Evolutionary conservation across 53 echinoderm and acorn worm species (phyloP).

Genomic region (Zoroaster sp.): DNA sequence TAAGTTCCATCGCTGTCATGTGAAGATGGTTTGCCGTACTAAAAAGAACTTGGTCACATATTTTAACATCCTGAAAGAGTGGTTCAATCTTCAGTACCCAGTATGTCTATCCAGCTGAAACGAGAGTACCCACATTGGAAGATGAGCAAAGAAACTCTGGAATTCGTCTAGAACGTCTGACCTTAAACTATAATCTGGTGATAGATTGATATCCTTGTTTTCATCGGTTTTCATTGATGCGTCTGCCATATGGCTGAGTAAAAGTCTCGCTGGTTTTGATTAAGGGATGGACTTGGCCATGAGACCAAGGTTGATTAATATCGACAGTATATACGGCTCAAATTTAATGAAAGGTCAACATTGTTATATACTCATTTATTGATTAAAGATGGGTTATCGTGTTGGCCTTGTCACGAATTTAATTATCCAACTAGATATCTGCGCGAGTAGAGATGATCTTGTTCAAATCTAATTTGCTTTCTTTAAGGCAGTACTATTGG

Average conservation of each 20-base stretch:
- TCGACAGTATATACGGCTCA: not conserved
- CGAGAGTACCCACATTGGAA: not conserved
- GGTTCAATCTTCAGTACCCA: not conserved
- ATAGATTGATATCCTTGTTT: constrained; percentile 26
- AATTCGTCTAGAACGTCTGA: constrained; percentile 7
- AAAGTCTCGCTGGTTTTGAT: not conserved
- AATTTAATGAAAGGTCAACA: not conserved
- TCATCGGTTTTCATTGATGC: not conserved
- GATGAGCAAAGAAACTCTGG: not conserved
- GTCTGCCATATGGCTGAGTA: not conserved
- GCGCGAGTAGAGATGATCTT: too few relatives aligned
- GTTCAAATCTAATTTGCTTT: too few relatives aligned
- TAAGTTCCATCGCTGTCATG: not conserved
- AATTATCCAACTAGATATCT: too few relatives aligned
- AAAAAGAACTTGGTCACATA: not conserved
- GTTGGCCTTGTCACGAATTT: not conserved
- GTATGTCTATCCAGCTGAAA: not conserved
- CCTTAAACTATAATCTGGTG: constrained; percentile 20
- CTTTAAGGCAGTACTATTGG: too few relatives aligned
- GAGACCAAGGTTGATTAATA: not conserved
- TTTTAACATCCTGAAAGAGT: not conserved
- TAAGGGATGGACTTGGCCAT: not conserved
- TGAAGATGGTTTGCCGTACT: not conserved
- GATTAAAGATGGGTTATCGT: not conserved
- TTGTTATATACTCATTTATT: not conserved